Evolutionary conservation across 2,888 invertebrate species (phyloP).

Genomic region (Archips xylosteana): DNA sequence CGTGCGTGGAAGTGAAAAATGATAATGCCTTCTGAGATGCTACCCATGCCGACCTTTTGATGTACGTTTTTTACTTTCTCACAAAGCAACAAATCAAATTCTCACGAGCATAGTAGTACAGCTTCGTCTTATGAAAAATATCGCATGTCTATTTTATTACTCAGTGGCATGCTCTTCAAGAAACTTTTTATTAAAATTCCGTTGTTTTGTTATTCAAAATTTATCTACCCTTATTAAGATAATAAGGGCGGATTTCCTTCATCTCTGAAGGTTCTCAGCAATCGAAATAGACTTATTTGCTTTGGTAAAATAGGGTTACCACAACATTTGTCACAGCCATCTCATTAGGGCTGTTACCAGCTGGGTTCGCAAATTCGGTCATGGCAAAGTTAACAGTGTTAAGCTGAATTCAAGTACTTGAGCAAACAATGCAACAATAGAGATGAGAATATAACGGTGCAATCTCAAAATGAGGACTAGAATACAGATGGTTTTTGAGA

Average conservation of each 20-base stretch:
- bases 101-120: background rate
- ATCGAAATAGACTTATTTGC: conserved; percentile 31
- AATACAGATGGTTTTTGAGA: conserved; percentile 1
- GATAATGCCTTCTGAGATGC: conserved; percentile 49
- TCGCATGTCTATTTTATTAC: background rate
- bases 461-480: conserved; percentile 24
- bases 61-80: background rate
- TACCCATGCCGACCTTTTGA: conserved; percentile 22
- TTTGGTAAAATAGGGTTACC: conserved; percentile 32
- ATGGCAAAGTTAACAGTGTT: conserved; percentile 6
- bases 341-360: conserved; percentile 23
- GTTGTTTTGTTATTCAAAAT: conserved; percentile 7
- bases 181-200: background rate
- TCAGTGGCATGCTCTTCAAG: background rate
- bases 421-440: background rate
- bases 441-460: conserved; percentile 7
- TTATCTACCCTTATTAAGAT: conserved; percentile 21
- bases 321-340: conserved; percentile 24
- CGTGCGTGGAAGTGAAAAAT: conserved; percentile 53
- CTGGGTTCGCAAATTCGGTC: conserved; percentile 19
- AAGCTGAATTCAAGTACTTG: background rate
- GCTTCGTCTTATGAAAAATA: background rate
- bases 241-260: conserved; percentile 11
- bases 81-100: background rate
- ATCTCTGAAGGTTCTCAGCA: conserved; percentile 16